A percentile compares a stretch with the other conserved stretches of the same genome.
phyloP scores from a whole-genome alignment of 2,113 vertebrate species.

The Mesoclemmys tuberculata region DNA sequence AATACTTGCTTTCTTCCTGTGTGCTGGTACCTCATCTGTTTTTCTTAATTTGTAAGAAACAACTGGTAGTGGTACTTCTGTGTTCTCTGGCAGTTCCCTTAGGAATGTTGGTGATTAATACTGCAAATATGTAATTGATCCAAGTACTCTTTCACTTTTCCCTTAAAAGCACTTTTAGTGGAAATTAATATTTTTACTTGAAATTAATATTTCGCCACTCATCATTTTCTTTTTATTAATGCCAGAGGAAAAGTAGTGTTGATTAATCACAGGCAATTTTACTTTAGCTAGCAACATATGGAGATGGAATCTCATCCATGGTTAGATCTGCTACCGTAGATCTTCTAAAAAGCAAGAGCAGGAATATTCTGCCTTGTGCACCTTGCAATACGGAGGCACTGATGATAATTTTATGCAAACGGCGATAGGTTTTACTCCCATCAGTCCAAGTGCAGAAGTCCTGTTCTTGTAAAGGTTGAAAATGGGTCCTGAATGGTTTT shows the following conservation, averaged over 20 bases:
- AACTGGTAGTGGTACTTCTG: neutral
- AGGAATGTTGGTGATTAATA: conserved; percentile 25
- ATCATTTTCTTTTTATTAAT: conserved; percentile 21
- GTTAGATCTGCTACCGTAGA: neutral
- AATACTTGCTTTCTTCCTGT: neutral
- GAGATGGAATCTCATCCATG: neutral
- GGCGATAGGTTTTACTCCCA: neutral
- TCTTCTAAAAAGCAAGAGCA: neutral
- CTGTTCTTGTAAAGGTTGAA: conserved; percentile 24
- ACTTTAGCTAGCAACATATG: conserved; percentile 9
- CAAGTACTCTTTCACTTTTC: neutral
- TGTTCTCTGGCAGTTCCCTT: conserved; percentile 25
- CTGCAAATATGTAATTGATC: conserved; percentile 13
- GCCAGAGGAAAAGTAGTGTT: neutral
- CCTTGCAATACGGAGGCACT: neutral
- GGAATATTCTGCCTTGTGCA: neutral
- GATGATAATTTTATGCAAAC: conserved; percentile 1
- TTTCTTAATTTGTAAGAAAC: neutral
- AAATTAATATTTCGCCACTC: conserved; percentile 32
- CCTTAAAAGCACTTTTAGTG: neutral
- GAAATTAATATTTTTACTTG: neutral
- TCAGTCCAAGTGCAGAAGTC: neutral
- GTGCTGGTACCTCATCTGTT: neutral
- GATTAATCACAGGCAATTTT: conserved; percentile 5
- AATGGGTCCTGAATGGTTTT: neutral